Evolutionary conservation across 2,113 vertebrate genomes (phyloP).

Genomic region (Azemiops feae): DNA sequence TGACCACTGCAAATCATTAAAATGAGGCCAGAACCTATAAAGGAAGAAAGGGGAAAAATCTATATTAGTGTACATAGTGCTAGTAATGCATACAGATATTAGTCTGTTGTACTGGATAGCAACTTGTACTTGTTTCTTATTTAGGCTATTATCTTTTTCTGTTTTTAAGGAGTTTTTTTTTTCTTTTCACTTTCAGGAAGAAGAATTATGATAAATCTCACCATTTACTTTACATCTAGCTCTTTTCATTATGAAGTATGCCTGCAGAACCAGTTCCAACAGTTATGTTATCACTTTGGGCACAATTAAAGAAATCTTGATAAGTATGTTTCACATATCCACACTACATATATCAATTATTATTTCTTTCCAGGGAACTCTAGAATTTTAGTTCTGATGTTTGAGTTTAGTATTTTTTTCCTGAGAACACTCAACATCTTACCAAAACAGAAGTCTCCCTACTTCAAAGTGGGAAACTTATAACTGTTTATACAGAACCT

Average conservation of each 20-base stretch:
- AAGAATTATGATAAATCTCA: not conserved
- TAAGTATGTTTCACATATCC: not conserved
- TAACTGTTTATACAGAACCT: not conserved
- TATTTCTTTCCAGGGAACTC: not conserved
- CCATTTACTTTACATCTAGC: not conserved
- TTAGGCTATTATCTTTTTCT: not conserved
- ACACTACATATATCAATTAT: not conserved
- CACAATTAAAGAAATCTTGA: not conserved
- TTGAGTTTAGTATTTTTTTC: not conserved
- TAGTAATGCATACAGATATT: not conserved
- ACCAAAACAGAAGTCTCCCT: not conserved
- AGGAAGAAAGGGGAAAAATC: slow-evolving; percentile 36
- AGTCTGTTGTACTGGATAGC: not conserved
- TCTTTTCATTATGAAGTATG: not conserved
- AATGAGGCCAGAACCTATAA: slow-evolving; percentile 80
- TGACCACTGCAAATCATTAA: slow-evolving; percentile 88
- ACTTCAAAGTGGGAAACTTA: not conserved
- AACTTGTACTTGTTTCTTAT: not conserved
- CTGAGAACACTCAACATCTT: not conserved
- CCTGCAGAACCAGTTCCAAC: not conserved
- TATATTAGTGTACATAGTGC: slow-evolving; percentile 19
- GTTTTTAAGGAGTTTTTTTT: not conserved
- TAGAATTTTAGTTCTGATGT: not conserved
- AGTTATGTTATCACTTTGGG: not conserved
- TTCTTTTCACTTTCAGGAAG: not conserved